A percentile compares a stretch with the other conserved stretches of the same genome.
Evolutionary conservation across 2,888 invertebrate species (phyloP).

Genomic region (Ferrisia virgata): DNA sequence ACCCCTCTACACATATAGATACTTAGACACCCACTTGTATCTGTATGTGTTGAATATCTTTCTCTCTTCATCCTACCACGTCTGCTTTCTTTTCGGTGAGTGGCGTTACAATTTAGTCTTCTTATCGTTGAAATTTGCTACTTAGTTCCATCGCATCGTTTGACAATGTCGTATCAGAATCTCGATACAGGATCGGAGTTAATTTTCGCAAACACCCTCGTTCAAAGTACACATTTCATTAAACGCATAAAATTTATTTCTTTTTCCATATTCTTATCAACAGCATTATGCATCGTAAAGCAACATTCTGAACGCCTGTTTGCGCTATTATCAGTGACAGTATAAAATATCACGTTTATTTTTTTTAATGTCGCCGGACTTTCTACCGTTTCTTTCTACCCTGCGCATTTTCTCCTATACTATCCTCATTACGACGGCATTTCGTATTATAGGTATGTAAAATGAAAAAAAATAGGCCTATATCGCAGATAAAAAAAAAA

Average conservation of each 20-base stretch:
- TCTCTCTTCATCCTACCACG: neutral
- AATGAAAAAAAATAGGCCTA: neutral
- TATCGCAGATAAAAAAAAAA: neutral
- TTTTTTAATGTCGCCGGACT: neutral
- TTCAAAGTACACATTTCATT: neutral
- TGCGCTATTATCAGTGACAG: neutral
- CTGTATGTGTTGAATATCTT: too few species aligned
- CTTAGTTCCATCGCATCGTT: neutral
- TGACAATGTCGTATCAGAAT: neutral
- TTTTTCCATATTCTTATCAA: neutral
- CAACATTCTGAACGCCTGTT: neutral
- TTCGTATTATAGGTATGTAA: too few species aligned
- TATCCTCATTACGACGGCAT: neutral
- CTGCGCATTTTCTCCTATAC: neutral
- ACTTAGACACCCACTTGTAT: too few species aligned
- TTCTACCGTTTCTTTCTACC: too few species aligned
- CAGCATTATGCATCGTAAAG: neutral
- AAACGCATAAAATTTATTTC: neutral
- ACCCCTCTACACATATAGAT: too few species aligned
- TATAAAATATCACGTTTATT: neutral
- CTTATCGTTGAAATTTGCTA: neutral
- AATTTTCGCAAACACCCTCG: neutral
- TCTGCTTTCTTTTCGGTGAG: neutral
- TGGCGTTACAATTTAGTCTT: neutral
- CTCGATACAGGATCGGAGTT: neutral